Conservation (phyloP, 2,888 invertebrate species). For the Limenitis camilla region DNA sequence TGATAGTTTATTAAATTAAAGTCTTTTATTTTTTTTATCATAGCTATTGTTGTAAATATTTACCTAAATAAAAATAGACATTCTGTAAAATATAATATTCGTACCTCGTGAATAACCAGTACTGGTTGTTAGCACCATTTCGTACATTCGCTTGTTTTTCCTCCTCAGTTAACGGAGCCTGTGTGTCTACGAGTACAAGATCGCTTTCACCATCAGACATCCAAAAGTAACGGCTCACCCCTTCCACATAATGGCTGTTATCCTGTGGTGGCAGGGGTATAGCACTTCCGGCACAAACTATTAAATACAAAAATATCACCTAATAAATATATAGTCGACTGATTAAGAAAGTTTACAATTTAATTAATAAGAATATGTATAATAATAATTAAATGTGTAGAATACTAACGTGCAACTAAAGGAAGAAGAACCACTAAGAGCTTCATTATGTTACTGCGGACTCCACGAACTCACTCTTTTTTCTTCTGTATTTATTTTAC, state of each 20-base stretch:
- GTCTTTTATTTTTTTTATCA: no score
- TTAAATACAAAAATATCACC: no score
- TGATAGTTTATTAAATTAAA: no score
- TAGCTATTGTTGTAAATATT: no score
- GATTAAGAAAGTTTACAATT: background rate
- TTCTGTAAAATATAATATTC: background rate
- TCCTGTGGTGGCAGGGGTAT: constrained; percentile 27
- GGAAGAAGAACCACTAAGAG: background rate
- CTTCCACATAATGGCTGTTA: constrained; percentile 34
- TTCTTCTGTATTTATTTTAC: no score
- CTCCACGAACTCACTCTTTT: no score
- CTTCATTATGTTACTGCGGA: no score
- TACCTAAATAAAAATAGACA: no score
- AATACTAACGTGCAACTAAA: background rate
- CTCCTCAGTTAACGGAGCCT: constrained; percentile 22
- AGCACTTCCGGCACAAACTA: constrained; percentile 16
- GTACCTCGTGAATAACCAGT: constrained; percentile 35
- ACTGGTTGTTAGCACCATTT: constrained; percentile 31
- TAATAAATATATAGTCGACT: no score
- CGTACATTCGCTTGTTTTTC: no score
- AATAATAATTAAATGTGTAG: background rate
- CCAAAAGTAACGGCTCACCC: constrained; percentile 34
- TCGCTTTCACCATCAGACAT: constrained; percentile 33
- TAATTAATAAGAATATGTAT: no score
- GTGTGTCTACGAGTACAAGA: constrained; percentile 33